Conservation (phyloP, 2,888 invertebrate genomes). For the Bedellia somnulentella region DNA sequence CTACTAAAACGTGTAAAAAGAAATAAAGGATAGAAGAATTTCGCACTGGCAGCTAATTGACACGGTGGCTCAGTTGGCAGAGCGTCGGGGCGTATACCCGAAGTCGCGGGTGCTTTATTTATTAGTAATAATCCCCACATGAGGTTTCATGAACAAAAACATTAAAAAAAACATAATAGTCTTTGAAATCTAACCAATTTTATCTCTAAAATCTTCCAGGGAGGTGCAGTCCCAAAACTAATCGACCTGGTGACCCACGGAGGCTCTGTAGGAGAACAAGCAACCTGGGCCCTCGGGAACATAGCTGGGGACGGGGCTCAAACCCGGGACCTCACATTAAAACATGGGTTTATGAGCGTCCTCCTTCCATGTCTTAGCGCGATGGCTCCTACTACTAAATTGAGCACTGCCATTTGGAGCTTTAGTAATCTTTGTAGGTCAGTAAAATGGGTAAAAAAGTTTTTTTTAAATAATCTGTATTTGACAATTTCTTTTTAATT, state of each 20-base stretch:
- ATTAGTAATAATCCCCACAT: too few relatives aligned
- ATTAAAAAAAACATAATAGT: too few relatives aligned
- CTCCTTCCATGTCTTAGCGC: slow-evolving; percentile 64
- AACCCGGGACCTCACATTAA: slow-evolving; percentile 81
- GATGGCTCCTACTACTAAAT: slow-evolving; percentile 57
- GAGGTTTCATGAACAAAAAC: too few relatives aligned
- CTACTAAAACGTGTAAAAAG: too few relatives aligned
- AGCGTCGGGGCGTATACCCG: too few relatives aligned
- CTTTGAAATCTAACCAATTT: too few relatives aligned
- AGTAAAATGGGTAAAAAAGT: background rate
- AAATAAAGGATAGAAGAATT: too few relatives aligned
- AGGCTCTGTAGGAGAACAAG: slow-evolving; percentile 82
- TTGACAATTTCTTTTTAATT: background rate
- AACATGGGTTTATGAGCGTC: slow-evolving; percentile 69
- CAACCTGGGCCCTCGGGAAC: slow-evolving; percentile 98
- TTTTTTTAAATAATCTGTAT: background rate
- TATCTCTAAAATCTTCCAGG: too few relatives aligned
- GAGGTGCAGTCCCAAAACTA: slow-evolving; percentile 84
- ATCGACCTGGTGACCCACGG: slow-evolving; percentile 74
- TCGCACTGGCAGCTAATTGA: too few relatives aligned
- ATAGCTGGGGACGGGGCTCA: slow-evolving; percentile 88
- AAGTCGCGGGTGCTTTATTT: too few relatives aligned
- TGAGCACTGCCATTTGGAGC: slow-evolving; percentile 89
- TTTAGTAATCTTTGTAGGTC: slow-evolving; percentile 84
- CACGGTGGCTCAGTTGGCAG: too few relatives aligned